A percentile compares a stretch with the other conserved stretches of the same genome.
Evolutionary conservation across 2,888 invertebrate genomes (phyloP).

Genomic region (Pollenia labialis): DNA sequence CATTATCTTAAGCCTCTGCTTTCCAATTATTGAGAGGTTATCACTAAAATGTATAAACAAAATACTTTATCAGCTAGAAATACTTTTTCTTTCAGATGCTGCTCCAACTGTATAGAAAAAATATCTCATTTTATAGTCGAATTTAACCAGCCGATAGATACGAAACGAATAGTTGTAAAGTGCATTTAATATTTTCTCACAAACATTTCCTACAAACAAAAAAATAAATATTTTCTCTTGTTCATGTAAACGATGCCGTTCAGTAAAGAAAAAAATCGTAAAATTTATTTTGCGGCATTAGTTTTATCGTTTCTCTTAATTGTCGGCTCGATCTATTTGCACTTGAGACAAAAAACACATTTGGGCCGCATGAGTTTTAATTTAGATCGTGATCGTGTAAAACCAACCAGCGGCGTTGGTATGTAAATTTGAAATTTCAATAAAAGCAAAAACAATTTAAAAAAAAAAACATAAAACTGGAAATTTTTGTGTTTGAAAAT

Average conservation of each 20-base stretch:
- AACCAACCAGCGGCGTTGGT: slow-evolving; percentile 73
- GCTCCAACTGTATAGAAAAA: slow-evolving; percentile 1
- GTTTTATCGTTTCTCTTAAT: slow-evolving; percentile 77
- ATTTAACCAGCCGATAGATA: slow-evolving; percentile 21
- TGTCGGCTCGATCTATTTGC: slow-evolving; percentile 78
- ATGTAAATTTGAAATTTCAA: slow-evolving; percentile 58
- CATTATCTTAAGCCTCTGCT: slow-evolving; percentile 33
- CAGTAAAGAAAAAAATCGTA: slow-evolving; percentile 66
- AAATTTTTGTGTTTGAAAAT: slow-evolving; percentile 1
- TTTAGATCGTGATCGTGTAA: slow-evolving; percentile 64
- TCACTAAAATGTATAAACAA: slow-evolving; percentile 38
- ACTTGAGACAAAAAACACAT: slow-evolving; percentile 77
- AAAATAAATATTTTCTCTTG: neutral
- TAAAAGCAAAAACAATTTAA: neutral
- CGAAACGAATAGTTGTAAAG: neutral
- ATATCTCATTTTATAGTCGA: slow-evolving; percentile 28
- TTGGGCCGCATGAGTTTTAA: slow-evolving; percentile 77
- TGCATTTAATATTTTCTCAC: slow-evolving; percentile 10
- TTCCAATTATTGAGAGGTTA: slow-evolving; percentile 54
- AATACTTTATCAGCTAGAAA: slow-evolving; percentile 57
- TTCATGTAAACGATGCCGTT: slow-evolving; percentile 47
- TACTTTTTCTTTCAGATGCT: slow-evolving; percentile 6
- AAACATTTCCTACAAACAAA: neutral
- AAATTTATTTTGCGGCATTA: slow-evolving; percentile 75
- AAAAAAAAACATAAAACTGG: neutral